Evolutionary conservation across 2,113 vertebrate genomes (phyloP), one percentile per base, ranked within the genome.

Genomic region (Equus przewalskii): DNA sequence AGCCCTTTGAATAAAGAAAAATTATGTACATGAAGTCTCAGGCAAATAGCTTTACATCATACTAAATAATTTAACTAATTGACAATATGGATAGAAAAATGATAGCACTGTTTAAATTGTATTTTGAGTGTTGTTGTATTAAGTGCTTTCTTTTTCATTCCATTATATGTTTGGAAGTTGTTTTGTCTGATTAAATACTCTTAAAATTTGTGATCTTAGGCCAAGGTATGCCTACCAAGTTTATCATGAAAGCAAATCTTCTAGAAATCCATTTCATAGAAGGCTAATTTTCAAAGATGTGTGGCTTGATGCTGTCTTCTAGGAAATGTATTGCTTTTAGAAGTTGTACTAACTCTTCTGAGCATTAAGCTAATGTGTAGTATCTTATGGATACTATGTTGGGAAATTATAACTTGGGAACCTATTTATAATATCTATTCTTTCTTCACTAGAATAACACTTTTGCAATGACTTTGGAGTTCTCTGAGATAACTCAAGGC

Each of bases 1-100:
- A 96, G 12, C 62, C 6, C 6, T 92, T 82, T 73, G 51, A 96
- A 91, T 69, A 97, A 92, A 82, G 89, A 64, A 76, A 89, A 84
- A 16, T 65, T 9, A 44, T 86, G 60, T 69, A n/a, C n/a, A 56
- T 36, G 49, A 89, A 97, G 28, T 67, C 21, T 62, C 7, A 60
- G 49, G 44, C 73, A 86, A 70, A 85, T n/a, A 94, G 41, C 67
- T 91, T 94, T 82, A 60, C 49, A 67, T 92, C 18, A 69, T 22
- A 83, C 46, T 88, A 65, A 87, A 94, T 97, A 91, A 93, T 96
- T 95, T 73, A 97, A 36, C 14, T 56, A 92, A 60, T 65, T 72
- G 64, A 78, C 41, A 82, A 30, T 60, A 76, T 67, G 33, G 6
- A 36, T 91, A 72, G 72, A 89, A 96, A 93, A 95, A 85, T 81